Evolutionary conservation across 2,797 vertebrate genomes (phyloP), one percentile per base, ranked within the genome.

Genomic region (Myotis vivesi): DNA sequence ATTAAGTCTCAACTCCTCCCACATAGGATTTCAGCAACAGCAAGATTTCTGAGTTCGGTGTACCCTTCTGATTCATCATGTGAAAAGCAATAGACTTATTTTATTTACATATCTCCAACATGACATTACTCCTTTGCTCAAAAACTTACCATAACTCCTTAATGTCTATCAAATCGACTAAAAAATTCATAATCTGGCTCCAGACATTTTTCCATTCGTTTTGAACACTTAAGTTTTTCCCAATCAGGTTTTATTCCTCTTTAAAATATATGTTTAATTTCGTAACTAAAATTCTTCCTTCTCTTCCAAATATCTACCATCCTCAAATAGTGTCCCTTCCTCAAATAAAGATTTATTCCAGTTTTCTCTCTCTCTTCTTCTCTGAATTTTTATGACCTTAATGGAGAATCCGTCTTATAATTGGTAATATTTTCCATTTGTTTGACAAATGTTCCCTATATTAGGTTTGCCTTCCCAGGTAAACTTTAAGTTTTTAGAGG

Each of bases 261-360:
- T 91, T 51, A 88, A 17, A 83, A 66, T 30, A 17, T 44, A 16
- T 68, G 69, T 95, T 79, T 49, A 76, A 75, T 92, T 92, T 82
- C 66, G 25, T 55, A 77, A 69, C 12, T 51, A 49, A 79, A 91
- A 83, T 57, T 81, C n/a, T n/a, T 69, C 30, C 7, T 71, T 88
- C 69, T 68, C 33, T 85, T 91, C 59, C 87, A 89, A 71, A 71
- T 64, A 83, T 11, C 46, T 69, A 59, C 19, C 59, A 83, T 79
- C 71, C 17, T 84, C 59, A 92, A 77, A 25, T 57, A 57, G 23
- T 10, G 36, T 1, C 28, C 36, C 25, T 87, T 82, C 36, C 30
- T 66, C 22, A 77, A 82, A 66, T 16, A 92, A 68, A 73, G 53
- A 38, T 72, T 55, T 91, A 59, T 75, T 84, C n/a, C 25, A 75